These are phyloP conservation scores for Mionectes olivaceus DNA, from an alignment of 2,797 vertebrate species.

Conservation along the genomic window DNA sequence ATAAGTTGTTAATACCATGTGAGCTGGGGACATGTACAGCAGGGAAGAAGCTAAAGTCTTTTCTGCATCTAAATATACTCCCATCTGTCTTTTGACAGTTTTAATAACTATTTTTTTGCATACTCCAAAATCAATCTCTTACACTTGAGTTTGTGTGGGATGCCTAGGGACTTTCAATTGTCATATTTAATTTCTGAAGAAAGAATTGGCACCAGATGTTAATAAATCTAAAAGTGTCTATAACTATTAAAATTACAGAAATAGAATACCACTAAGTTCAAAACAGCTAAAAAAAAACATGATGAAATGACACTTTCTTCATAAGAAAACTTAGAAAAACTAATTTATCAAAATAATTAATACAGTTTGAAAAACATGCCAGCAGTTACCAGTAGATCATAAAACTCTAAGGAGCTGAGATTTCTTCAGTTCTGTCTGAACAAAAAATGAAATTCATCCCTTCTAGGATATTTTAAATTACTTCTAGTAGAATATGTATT, in stretches of 20 bases:
- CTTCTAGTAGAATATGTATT: not conserved
- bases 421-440: not conserved
- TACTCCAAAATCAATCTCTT: not conserved
- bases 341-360: constrained; percentile 2
- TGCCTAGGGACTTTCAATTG: not conserved
- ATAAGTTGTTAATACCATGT: not conserved
- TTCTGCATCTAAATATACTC: not conserved
- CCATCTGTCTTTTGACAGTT: not conserved
- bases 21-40: rapidly evolving
- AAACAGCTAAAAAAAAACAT: not conserved
- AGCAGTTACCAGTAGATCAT: not conserved
- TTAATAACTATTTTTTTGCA: constrained; percentile 1
- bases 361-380: not conserved
- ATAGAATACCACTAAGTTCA: not conserved
- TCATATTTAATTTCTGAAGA: constrained; percentile 27
- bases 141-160: not conserved
- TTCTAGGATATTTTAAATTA: not conserved
- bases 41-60: not conserved
- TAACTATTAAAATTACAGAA: not conserved
- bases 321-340: not conserved
- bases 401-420: not conserved
- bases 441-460: not conserved
- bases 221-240: not conserved
- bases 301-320: not conserved
- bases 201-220: not conserved